Base-by-base conservation (phyloP, 2,113 vertebrate genomes). In the Paratilapia polleni region DNA sequence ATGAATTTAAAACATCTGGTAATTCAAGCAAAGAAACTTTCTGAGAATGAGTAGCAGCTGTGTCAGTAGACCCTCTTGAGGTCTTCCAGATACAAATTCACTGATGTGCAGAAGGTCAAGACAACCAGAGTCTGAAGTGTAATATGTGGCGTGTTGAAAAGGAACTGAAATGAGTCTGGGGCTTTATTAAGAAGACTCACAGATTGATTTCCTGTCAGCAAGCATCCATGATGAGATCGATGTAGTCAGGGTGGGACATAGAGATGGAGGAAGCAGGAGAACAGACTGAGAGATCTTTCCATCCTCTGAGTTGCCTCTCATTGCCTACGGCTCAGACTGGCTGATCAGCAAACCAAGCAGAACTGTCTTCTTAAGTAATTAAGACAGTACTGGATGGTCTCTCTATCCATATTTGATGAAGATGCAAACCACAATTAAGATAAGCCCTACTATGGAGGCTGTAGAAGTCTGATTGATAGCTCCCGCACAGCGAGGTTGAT, bases 341-440 rank as follows among this genome's bases (percentile, higher is more conserved):
- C 79, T 68, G 66, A 78, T 88, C 31, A 58, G 88, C 66, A 78
- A 85, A 89, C 84, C 60, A 57, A 56, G 76, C 78, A 20, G 78
- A 90, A 87, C 90, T 82, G 89, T 91, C 90, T 83, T 80, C 52
- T 86, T 85, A 86, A 89, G 83, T 94, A 95, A 95, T 95, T 94
- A 95, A 94, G 87, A 94, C 92, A 89, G 93, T 89, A 88, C 90
- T 92, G 84, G 60, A 74, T 85, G 87, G 88, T 85, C 85, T 90
- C 75, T 89, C 84, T 91, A 94, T 95, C 89, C 92, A 95, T 95
- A 93, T 95, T 96, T 95, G 93, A 95, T 94, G 93, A 94, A 90
- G 83, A 93, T 87, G 91, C 82, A 82, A 86, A 83, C 91, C 84
- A 91, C 91, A 94, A 93, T 95, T 93, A 93, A 85, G 36, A 76